Percentiles rank a stretch among this genome's conserved stretches.
These are phyloP conservation scores for Pelobates cultripes DNA, from an alignment of 2,797 vertebrate species.

Conservation along the genomic window DNA sequence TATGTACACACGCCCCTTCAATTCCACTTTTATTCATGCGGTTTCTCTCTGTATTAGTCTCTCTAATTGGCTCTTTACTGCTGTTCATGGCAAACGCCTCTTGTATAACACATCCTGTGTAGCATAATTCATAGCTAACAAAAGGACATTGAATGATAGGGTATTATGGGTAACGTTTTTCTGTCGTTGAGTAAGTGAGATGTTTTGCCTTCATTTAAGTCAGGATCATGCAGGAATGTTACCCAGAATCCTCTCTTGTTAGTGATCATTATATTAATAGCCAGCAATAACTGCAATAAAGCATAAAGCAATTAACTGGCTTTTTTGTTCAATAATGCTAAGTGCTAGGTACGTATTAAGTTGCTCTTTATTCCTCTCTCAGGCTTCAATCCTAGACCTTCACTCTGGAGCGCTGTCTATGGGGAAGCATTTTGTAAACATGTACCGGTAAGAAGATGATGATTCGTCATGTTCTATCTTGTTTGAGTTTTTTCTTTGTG, in stretches of 20 bases:
- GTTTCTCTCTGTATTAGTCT: too few relatives aligned
- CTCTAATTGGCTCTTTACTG: background rate
- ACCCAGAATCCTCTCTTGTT: constrained; percentile 10
- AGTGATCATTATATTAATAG: background rate
- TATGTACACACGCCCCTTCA: too few relatives aligned
- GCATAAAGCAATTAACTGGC: background rate
- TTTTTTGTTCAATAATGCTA: background rate
- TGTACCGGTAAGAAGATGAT: constrained; percentile 84
- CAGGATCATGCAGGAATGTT: background rate
- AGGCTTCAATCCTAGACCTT: constrained; percentile 95
- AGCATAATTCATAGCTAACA: background rate
- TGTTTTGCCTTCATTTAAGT: background rate
- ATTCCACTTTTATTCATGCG: too few relatives aligned
- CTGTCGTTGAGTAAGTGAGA: background rate
- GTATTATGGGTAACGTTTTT: background rate
- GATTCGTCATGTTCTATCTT: background rate
- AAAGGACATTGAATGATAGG: background rate
- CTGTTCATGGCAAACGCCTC: background rate
- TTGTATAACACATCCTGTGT: background rate
- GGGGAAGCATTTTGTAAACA: constrained; percentile 94
- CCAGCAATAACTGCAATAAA: background rate
- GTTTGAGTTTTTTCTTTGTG: background rate
- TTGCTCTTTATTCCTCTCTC: constrained; percentile 35
- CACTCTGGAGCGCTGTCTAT: constrained; percentile 94
- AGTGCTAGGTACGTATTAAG: background rate